These are phyloP conservation scores for Nycticorax nycticorax DNA, from an alignment of 2,113 vertebrate genomes.

Conservation along the genomic window DNA sequence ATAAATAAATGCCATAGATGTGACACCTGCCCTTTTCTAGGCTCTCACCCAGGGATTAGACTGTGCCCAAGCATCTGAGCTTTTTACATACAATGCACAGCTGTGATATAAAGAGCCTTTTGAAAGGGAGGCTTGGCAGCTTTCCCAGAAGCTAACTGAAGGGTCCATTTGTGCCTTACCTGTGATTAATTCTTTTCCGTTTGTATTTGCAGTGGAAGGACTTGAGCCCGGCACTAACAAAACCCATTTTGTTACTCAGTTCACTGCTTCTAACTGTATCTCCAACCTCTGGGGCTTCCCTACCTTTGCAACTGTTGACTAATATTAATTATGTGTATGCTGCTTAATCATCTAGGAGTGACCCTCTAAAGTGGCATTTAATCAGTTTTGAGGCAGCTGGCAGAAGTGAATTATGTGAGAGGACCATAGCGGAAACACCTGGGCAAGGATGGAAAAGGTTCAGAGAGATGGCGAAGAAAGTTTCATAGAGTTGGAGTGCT, in stretches of 20 bases:
- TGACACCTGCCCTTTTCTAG: constrained; percentile 55
- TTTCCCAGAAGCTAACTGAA: constrained; percentile 49
- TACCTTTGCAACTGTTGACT: constrained; percentile 18
- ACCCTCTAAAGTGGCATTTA: constrained; percentile 27
- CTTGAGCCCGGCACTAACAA: constrained; percentile 43
- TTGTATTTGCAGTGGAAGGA: constrained; percentile 39
- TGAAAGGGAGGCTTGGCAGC: constrained; percentile 43
- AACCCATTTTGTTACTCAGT: constrained; percentile 19
- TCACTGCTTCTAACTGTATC: not conserved
- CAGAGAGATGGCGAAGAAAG: not conserved
- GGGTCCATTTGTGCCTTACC: constrained; percentile 48
- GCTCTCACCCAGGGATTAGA: constrained; percentile 24
- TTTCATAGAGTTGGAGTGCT: not conserved
- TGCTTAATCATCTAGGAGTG: not conserved
- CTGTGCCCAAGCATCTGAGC: not conserved
- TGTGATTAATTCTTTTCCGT: constrained; percentile 51
- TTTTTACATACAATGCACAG: constrained; percentile 45
- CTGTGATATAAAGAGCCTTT: constrained; percentile 45
- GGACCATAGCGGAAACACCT: not conserved
- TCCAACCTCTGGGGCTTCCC: not conserved
- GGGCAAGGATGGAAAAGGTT: not conserved
- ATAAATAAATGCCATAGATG: constrained; percentile 10
- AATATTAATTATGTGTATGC: constrained; percentile 23
- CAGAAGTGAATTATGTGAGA: not conserved
- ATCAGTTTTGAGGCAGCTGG: constrained; percentile 10